These are phyloP conservation scores for Nomada fucata DNA, from an alignment of 2,888 invertebrate species.

Conservation along the genomic window DNA sequence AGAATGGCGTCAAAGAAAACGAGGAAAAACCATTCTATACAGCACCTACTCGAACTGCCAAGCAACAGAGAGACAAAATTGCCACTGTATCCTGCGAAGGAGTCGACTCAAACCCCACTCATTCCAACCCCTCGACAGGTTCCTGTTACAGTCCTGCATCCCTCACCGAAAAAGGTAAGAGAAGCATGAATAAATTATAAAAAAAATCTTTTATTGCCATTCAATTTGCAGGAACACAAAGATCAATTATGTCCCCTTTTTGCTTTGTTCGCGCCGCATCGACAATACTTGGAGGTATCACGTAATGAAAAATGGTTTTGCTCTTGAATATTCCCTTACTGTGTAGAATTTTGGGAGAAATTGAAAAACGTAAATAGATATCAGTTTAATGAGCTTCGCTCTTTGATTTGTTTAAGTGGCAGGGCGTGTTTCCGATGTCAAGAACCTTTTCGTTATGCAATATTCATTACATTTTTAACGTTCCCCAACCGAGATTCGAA, in stretches of 20 bases:
- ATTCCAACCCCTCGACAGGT: conserved; percentile 79
- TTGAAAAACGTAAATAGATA: neutral
- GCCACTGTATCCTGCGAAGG: conserved; percentile 73
- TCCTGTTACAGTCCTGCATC: conserved; percentile 80
- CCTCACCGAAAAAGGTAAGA: conserved; percentile 85
- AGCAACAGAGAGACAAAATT: conserved; percentile 83
- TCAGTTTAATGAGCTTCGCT: neutral
- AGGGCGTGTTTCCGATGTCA: neutral
- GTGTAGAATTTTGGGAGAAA: neutral
- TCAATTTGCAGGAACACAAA: conserved; percentile 16
- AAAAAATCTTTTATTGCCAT: conserved; percentile 43
- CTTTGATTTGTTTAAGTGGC: conserved; percentile 1
- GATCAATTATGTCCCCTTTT: conserved; percentile 15
- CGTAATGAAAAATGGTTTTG: neutral
- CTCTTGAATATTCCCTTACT: neutral
- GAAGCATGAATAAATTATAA: conserved; percentile 44
- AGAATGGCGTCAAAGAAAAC: conserved; percentile 85
- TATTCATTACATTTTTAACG: neutral
- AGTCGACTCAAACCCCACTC: conserved; percentile 73
- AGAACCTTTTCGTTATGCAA: neutral
- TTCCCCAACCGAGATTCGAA: neutral
- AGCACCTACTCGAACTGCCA: conserved; percentile 85
- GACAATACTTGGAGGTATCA: neutral
- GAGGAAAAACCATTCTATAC: conserved; percentile 85
- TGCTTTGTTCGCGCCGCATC: neutral